Conservation (phyloP, 1,140 invertebrate genomes). For the Diprion similis region DNA sequence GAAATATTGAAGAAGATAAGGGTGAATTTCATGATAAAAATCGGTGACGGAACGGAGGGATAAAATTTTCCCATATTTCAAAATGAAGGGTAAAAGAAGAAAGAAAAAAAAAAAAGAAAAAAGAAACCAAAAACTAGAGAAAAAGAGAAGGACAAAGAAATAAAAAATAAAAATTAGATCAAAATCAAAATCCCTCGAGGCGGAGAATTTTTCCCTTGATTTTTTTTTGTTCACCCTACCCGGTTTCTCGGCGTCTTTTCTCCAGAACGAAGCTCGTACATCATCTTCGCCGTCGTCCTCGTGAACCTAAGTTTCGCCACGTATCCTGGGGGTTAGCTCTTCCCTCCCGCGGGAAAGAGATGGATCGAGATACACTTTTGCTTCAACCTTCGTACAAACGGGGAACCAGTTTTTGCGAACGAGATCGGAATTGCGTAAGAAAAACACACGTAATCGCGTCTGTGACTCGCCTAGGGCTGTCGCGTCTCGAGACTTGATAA, state of each 20-base stretch:
- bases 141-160: too few relatives aligned
- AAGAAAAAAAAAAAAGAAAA: too few relatives aligned
- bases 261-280: slow-evolving; percentile 1
- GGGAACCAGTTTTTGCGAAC: slow-evolving; percentile 8
- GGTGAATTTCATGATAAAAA: too few relatives aligned
- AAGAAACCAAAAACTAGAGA: too few relatives aligned
- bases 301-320: neutral
- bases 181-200: neutral
- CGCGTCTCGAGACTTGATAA: neutral
- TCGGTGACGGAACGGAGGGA: too few relatives aligned
- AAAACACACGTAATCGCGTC: slow-evolving; percentile 6
- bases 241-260: neutral
- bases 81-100: too few relatives aligned
- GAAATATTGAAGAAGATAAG: too few relatives aligned
- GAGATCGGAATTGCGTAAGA: slow-evolving; percentile 14
- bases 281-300: neutral
- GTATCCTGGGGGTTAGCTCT: neutral
- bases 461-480: neutral
- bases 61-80: too few relatives aligned
- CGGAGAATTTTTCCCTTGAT: neutral
- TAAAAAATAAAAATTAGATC: neutral
- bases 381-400: neutral
- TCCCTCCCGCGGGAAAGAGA: neutral
- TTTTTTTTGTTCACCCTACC: neutral
- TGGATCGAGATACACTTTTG: neutral